phyloP scores from a whole-genome alignment of 2,888 invertebrate genomes.

The Diploptera punctata region DNA sequence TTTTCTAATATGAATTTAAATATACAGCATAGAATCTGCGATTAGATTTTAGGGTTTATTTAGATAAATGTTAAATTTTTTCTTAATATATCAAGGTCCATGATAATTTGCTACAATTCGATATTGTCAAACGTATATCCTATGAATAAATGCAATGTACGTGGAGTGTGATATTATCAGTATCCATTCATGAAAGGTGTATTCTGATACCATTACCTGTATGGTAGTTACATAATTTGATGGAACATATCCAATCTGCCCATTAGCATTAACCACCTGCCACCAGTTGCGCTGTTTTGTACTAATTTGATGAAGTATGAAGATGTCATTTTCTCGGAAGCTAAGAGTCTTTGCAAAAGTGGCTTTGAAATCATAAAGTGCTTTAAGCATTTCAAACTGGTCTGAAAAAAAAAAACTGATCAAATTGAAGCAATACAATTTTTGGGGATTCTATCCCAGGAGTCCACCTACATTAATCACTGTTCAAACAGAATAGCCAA shows the following conservation, averaged over 20 bases:
- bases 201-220: conserved; percentile 61
- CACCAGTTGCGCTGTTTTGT: conserved; percentile 87
- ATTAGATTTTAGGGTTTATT: no score
- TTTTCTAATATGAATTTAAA: no score
- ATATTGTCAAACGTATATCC: no score
- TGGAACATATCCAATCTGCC: conserved; percentile 84
- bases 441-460: no score
- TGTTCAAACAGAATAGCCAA: no score
- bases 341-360: conserved; percentile 83
- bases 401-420: conserved; percentile 33
- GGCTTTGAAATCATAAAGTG: conserved; percentile 83
- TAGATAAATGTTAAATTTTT: no score
- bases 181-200: not conserved
- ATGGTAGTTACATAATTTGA: conserved; percentile 84
- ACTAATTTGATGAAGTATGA: conserved; percentile 78
- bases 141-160: not conserved
- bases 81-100: no score
- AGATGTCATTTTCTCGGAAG: conserved; percentile 80
- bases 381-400: conserved; percentile 76
- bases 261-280: conserved; percentile 84
- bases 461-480: no score
- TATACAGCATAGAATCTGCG: no score
- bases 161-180: not conserved
- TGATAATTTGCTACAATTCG: no score
- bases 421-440: not conserved